Conservation (phyloP, 2,797 vertebrate species). For the Platyrinchus mystaceus region DNA sequence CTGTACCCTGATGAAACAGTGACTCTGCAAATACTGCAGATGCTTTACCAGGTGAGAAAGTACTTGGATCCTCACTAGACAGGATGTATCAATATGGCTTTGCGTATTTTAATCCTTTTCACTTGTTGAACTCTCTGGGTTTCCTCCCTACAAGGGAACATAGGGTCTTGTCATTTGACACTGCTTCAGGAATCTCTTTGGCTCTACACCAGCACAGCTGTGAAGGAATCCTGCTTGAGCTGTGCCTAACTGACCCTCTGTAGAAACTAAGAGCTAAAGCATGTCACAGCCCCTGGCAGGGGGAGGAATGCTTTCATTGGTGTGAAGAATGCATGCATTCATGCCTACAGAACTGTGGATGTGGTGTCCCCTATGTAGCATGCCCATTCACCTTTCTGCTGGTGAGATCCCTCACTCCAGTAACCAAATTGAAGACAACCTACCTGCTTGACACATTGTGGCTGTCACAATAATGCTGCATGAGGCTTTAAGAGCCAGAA, state of each 20-base stretch:
- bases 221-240: neutral
- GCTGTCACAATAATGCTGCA: neutral
- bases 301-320: neutral
- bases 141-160: neutral
- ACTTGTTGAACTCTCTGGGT: neutral
- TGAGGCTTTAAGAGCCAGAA: neutral
- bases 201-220: neutral
- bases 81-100: neutral
- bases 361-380: rapidly evolving
- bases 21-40: constrained; percentile 47
- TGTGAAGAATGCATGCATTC: neutral
- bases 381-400: neutral
- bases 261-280: neutral
- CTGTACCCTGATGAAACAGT: neutral
- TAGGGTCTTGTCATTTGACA: neutral
- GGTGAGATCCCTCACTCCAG: neutral
- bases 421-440: neutral
- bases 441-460: neutral
- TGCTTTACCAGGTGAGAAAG: constrained; percentile 65
- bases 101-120: neutral
- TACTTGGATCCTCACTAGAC: neutral
- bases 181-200: neutral
- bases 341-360: neutral
- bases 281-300: neutral
- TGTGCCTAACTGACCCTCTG: neutral